phyloP scores from a whole-genome alignment of 2,888 invertebrate species.

The Pandemis cinnamomeana region DNA sequence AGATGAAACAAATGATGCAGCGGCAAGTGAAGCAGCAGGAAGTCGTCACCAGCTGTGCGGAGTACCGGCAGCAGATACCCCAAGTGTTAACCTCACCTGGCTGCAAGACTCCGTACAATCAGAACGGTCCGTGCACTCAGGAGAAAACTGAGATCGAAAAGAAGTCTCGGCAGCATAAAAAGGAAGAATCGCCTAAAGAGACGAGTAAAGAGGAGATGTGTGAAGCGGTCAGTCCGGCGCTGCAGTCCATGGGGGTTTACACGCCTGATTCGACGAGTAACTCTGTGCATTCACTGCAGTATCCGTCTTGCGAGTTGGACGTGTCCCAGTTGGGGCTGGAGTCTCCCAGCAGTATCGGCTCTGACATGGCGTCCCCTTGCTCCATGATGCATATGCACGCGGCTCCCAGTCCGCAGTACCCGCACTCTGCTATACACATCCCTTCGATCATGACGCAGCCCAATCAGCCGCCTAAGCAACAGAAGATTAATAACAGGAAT shows the following conservation, averaged over 20 bases:
- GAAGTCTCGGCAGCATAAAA: constrained; percentile 71
- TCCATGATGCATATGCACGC: constrained; percentile 87
- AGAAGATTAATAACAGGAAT: constrained; percentile 79
- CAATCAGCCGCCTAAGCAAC: constrained; percentile 78
- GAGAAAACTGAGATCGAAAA: constrained; percentile 78
- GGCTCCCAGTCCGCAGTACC: constrained; percentile 85
- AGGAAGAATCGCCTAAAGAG: constrained; percentile 75
- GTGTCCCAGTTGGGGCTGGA: constrained; percentile 93
- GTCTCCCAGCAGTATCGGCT: constrained; percentile 94
- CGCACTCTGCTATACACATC: constrained; percentile 80
- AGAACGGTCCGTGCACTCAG: constrained; percentile 71
- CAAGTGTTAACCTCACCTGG: constrained; percentile 71
- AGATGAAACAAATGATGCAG: constrained; percentile 79
- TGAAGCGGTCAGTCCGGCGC: constrained; percentile 82
- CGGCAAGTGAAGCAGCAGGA: constrained; percentile 72
- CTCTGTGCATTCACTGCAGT: constrained; percentile 91
- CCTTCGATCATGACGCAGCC: constrained; percentile 82
- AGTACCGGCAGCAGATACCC: constrained; percentile 73
- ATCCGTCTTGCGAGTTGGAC: constrained; percentile 92
- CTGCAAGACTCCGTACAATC: constrained; percentile 69
- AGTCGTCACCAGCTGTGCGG: constrained; percentile 69
- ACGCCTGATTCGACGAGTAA: constrained; percentile 94
- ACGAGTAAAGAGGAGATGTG: constrained; percentile 75
- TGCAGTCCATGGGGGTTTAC: constrained; percentile 94
- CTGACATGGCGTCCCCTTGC: constrained; percentile 92